Evolutionary conservation across 2,797 vertebrate species (phyloP).

Genomic region (Aplochiton taeniatus): DNA sequence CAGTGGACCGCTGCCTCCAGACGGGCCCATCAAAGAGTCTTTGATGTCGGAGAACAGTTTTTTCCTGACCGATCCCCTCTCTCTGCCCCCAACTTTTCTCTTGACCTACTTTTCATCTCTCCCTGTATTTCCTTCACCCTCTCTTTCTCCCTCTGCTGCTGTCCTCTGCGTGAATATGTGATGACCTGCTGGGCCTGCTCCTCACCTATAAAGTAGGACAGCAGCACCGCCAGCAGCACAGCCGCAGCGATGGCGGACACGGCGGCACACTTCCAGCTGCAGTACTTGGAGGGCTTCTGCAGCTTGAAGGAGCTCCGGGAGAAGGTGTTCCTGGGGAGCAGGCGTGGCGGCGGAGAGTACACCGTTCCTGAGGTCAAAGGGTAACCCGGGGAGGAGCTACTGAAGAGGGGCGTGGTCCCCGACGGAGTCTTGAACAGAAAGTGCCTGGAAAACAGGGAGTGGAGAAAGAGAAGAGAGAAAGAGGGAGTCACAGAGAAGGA

Average conservation of each 20-base stretch:
- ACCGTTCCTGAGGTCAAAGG: constrained; percentile 87
- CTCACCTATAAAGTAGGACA: constrained; percentile 90
- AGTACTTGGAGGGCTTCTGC: constrained; percentile 90
- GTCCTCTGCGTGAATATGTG: not conserved
- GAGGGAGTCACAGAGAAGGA: constrained; percentile 11
- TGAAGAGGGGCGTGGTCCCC: constrained; percentile 88
- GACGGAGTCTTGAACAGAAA: constrained; percentile 92
- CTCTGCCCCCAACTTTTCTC: too few species aligned
- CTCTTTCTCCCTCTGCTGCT: not conserved
- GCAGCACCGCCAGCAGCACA: constrained; percentile 81
- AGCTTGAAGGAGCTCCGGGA: constrained; percentile 90
- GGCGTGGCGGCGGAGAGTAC: constrained; percentile 87
- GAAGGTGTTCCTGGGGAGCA: constrained; percentile 88
- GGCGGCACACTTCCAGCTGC: constrained; percentile 91
- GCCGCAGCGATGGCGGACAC: constrained; percentile 85
- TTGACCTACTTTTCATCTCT: too few species aligned
- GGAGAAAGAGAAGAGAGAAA: constrained; percentile 1
- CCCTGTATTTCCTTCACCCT: too few species aligned
- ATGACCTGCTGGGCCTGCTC: not conserved
- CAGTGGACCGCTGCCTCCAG: too few species aligned
- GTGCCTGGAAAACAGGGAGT: constrained; percentile 70
- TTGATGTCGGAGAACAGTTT: too few species aligned
- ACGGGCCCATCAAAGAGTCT: too few species aligned
- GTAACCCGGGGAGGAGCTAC: constrained; percentile 87
- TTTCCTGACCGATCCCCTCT: too few species aligned